A percentile compares a stretch with the other conserved stretches of the same genome.
These are phyloP conservation scores for Brachionichthys hirsutus DNA, from an alignment of 2,113 vertebrate species.

Conservation along the genomic window DNA sequence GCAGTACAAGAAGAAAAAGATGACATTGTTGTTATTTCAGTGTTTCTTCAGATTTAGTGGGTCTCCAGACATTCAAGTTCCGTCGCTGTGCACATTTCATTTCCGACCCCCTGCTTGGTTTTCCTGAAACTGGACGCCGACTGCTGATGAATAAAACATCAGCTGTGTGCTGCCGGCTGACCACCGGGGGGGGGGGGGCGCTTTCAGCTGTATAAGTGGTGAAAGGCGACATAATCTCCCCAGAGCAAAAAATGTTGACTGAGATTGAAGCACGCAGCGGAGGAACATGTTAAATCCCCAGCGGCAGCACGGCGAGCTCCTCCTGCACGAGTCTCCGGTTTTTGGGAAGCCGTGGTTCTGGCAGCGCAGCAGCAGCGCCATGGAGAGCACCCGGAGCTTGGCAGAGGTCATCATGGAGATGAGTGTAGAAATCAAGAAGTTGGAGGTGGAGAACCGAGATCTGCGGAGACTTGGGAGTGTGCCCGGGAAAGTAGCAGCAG, in stretches of 20 bases:
- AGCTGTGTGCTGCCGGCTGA: slow-evolving; percentile 62
- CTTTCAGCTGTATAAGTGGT: slow-evolving; percentile 70
- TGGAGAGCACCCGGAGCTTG: slow-evolving; percentile 82
- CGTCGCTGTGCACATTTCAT: slow-evolving; percentile 55
- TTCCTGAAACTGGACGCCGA: slow-evolving; percentile 82
- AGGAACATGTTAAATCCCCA: slow-evolving; percentile 61
- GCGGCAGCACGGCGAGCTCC: slow-evolving; percentile 31
- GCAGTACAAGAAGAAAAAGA: background rate
- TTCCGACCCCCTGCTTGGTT: slow-evolving; percentile 68
- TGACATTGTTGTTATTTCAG: background rate
- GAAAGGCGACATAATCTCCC: slow-evolving; percentile 78
- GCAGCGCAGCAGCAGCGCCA: slow-evolving; percentile 66
- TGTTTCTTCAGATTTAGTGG: background rate
- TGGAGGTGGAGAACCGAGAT: slow-evolving; percentile 85
- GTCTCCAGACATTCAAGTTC: slow-evolving; percentile 23
- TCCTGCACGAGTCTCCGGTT: slow-evolving; percentile 40
- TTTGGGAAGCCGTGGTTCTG: slow-evolving; percentile 76
- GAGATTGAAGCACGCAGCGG: slow-evolving; percentile 51
- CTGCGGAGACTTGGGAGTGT: slow-evolving; percentile 62
- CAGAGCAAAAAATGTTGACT: slow-evolving; percentile 63
- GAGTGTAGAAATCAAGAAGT: slow-evolving; percentile 83
- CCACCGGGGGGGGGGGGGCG: slow-evolving; percentile 70
- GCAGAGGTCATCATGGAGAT: slow-evolving; percentile 85
- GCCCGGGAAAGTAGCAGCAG: background rate
- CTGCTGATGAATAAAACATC: slow-evolving; percentile 88